Base-by-base conservation (phyloP, 1,140 invertebrate species). In the Temnothorax longispinosus region DNA sequence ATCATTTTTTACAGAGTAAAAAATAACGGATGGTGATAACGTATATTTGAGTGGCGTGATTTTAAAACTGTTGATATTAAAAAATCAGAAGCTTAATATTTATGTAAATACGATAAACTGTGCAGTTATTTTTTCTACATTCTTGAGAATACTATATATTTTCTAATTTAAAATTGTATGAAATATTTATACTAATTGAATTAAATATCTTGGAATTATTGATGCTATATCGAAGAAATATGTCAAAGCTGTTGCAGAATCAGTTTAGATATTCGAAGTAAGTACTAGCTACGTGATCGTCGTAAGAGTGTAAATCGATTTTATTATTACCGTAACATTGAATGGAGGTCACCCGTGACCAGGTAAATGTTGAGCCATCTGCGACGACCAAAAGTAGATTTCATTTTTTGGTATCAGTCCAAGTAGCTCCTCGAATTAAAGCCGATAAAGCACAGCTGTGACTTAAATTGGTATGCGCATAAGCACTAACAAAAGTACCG, bases 301-400 rank as follows among this genome's bases (percentile, higher is more conserved):
- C 18, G 21, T 60, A 72, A 82, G 47, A 44, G 13, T 27, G 27
- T 10, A 27, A 74, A 91, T 88, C 75, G 75, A 91, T 89, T 88
- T 90, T 88, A 62, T 89, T 84, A 90, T 91, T 88, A 88, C 89
- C 67, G 81, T 84, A 85, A 82, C 56, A 67, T 80, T 50, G 67
- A 91, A 85, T 62, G 60, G 52, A 67, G 54, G 64, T 54, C 38
- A 41, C 10, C 15, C 13, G 58, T 35, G 21, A 47, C 35, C 67
- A 21, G 41, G 41, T 56, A 64, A 50, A 82, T 82, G 56, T 71
- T 52, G 41, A 64, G 13, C 50, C 65, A 71, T 71, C 41, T 81
- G 64, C 47, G 27, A 56, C 41, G 35, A 62, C 21, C 27, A 72
- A 69, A 72, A 82, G 67, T 58, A 15, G n/a, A 71, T 72, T 67